Evolutionary conservation across 2,888 invertebrate genomes (phyloP), one percentile per base, ranked within the genome.

Genomic region (Chloroclystis v-ata): DNA sequence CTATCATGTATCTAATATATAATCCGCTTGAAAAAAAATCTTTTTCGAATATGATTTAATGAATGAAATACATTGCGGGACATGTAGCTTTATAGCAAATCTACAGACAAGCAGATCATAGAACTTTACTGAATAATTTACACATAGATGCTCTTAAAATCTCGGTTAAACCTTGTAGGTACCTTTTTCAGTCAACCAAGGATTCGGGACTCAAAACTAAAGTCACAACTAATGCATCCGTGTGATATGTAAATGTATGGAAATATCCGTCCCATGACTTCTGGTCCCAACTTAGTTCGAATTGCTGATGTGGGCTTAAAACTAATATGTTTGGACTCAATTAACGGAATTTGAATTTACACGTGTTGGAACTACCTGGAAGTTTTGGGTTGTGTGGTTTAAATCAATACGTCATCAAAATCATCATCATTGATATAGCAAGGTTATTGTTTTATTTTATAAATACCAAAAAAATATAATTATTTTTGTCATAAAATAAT

Each of bases 241-340:
- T 72, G 67, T 76, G 75, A 69, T 73, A 76, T 75, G 76, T 63
- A 71, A 75, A 75, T 85, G 54, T 82, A 84, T 85, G 84, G 61
- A 75, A 83, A 85, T 85, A 33, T 6, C 43, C 52, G 39, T 71
- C 69, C 65, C 65, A 59, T 65, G 73, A 75, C 77, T 77, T 72
- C 70, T 72, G 76, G 73, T 76, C 73, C 69, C 69, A 62, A 64
- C 64, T 67, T 77, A 81, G 72, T 82, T 79, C 63, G 35, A 20
- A 71, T 62, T 71, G 72, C 75, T 78, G 82, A 83, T 79, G 82
- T 81, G 76, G 78, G 74, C 64, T 69, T 72, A 69, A 80, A 81
- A 82, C 82, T 82, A 84, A 83, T 83, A 81, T 79, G 80, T 78
- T 82, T 78, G 75, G 81, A 74, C 73, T 78, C 59, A 61, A 80